Evolutionary conservation across 2,797 vertebrate genomes (phyloP), one percentile per base, ranked within the genome.

Genomic region (Oreochromis mossambicus): DNA sequence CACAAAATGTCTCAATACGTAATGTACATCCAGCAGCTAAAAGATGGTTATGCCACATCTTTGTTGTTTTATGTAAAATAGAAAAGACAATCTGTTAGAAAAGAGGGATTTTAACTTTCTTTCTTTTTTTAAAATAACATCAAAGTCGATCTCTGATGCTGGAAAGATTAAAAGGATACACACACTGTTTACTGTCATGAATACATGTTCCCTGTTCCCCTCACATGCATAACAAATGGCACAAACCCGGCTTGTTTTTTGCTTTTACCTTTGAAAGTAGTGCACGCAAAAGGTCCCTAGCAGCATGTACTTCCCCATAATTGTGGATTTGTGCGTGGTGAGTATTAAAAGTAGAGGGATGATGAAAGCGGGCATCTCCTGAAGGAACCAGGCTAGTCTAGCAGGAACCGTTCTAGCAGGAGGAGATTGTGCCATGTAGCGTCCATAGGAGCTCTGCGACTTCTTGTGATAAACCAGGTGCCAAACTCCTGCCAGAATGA

Each of bases 251-350:
- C 24, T 8, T 84, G 46, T 48, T 89, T 2, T 1, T 1, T 77
- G n/a, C 85, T 11, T 54, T 92, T 92, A 98, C 98, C 98, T 98
- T 83, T 98, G 96, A 91, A 98, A 97, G 94, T 98, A 99, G 93
- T 98, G 98, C 13, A 93, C 84, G 81, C 97, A 97, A 93, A 98
- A 98, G 87, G 97, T 97, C 80, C 94, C 92, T 14, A 97, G 94
- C 15, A 98, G 96, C 77, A 98, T 83, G 58, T 90, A 79, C 78
- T 89, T 95, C 52, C 94, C 97, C 1, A 95, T 88, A 4, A 88
- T 88, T 26, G 91, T 92, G 8, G 92, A 58, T 77, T 84, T 83
- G 5, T 95, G 88, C 12, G 92, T 85, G 15, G 80, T 73, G 77
- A 96, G 87, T 82, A 93, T 63, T 56, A 98, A 85, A 34, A 97